A percentile compares a stretch with the other conserved stretches of the same genome.
phyloP scores from a whole-genome alignment of 35 echinoderm and acorn worm genomes.

The Stichopus chloronotus region DNA sequence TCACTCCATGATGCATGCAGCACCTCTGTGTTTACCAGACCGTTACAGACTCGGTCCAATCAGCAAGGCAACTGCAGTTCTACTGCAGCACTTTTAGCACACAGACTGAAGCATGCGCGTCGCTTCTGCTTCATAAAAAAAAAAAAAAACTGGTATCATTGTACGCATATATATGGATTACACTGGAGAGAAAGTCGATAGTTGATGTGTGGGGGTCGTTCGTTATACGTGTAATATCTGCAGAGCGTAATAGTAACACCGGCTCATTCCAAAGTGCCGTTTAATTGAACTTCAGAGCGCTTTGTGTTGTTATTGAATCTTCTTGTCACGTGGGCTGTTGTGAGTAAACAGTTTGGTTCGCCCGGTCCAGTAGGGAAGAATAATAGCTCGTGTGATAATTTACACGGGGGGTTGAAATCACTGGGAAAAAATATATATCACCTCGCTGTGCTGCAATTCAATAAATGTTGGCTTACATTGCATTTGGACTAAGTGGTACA shows the following conservation, averaged over 20 bases:
- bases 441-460: neutral
- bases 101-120: neutral
- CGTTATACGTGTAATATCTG: too few relatives aligned
- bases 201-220: too few relatives aligned
- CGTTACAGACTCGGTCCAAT: slow-evolving; percentile 46
- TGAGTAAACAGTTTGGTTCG: slow-evolving; percentile 33
- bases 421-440: neutral
- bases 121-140: too few relatives aligned
- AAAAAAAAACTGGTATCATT: too few relatives aligned
- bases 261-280: neutral
- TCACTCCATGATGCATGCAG: neutral
- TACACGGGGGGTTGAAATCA: slow-evolving; percentile 31
- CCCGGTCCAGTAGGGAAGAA: slow-evolving; percentile 17
- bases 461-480: neutral
- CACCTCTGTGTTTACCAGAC: slow-evolving; percentile 11
- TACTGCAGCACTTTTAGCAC: neutral
- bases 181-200: too few relatives aligned
- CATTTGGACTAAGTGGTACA: neutral
- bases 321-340: slow-evolving; percentile 8
- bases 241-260: too few relatives aligned
- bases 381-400: slow-evolving; percentile 40
- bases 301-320: slow-evolving; percentile 37
- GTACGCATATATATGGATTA: too few relatives aligned
- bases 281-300: slow-evolving; percentile 27
- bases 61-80: neutral